Base-by-base conservation (phyloP, 2,113 vertebrate species). In the Labrus mixtus region DNA sequence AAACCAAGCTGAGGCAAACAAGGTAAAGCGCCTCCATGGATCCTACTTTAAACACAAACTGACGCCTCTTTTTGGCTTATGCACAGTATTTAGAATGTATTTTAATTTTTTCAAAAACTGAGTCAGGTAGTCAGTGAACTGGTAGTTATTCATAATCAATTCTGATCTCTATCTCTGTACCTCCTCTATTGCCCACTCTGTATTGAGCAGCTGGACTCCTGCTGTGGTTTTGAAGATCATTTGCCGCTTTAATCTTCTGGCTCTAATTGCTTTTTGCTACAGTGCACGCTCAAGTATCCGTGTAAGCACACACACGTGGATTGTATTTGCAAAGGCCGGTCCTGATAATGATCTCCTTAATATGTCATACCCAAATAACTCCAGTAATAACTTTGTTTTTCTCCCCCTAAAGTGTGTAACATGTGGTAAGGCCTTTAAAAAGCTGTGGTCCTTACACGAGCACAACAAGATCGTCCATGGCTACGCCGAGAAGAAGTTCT, bases 401-500 rank as follows among this genome's bases (percentile, higher is more conserved):
- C 36, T 29, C 10, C 43, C 23, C 4, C 9, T 2, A 48, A 89
- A 99, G 98, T 99, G 98, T 0, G 93, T 96, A 48, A 97, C 97
- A 0, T 99, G 98, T 0, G 97, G 97, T 77, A 99, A 99, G 85
- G 96, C 95, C 2, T 98, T 98, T 89, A 98, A 98, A 93, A 98
- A 98, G 93, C 96, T 98, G 63, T 98, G 97, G 97, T 98, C 96
- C 0, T 89, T 98, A 37, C 97, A 98, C 0, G 97, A 98, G 79
- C 97, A 98, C 79, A 98, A 97, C 92, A 98, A 98, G 92, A 97
- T 97, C 0, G 96, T 98, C 71, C 97, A 98, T 0, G 96, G 96
- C 82, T 98, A 97, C 0, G 97, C 96, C 0, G 97, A 98, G 90
- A 98, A 98, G 93, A 98, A 97, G 83, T 98, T 98, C 93, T 97